Evolutionary conservation across 2,888 invertebrate species (phyloP), one percentile per base, ranked within the genome.

Genomic region (Quadroppia sp.): DNA sequence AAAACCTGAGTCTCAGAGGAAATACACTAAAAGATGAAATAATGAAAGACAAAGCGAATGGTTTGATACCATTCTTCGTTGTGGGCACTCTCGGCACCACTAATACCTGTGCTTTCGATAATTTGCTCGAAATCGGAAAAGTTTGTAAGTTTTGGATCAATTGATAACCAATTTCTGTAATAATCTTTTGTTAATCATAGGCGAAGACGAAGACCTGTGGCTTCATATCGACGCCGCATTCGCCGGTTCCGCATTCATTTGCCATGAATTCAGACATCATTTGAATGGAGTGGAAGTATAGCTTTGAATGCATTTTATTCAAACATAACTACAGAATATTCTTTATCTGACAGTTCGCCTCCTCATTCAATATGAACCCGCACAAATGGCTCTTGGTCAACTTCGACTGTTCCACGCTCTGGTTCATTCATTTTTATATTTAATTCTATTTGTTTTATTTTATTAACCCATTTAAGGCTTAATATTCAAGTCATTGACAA

Each of bases 161-260:
- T 76, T 40, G 11, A 61, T 23, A 2, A 28, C 17, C 6, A 30
- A 32, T 32, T 61, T 32, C 11, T 59, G 3, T 59, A 3, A 50
- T 71, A 40, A 67, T 3, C 25, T 32, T 42, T 48, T 56, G 45
- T 78, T 78, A 77, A 80, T 85, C 23, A 70, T 50, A 73, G 73
- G 73, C 13, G 30, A 88, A 59, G 83, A 87, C 78, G 85, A 88
- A 77, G 84, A 87, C 30, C 83, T 96, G 1, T 98, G 97, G 96
- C 84, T 96, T 36, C 98, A 98, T 81, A 88, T 97, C 0, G 98
- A 98, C 81, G 97, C 96, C 0, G 97, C 97, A 0, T 98, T 98
- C 81, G 97, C 96, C 2, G 98, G 97, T 0, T 88, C 90, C 11
- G 92, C 94, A 0, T 89, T 97, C 79, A 88, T 92, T 73, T 92